A percentile compares a stretch with the other conserved stretches of the same genome.
Evolutionary conservation across 2,888 invertebrate species (phyloP).

Genomic region (Tipula lateralis): DNA sequence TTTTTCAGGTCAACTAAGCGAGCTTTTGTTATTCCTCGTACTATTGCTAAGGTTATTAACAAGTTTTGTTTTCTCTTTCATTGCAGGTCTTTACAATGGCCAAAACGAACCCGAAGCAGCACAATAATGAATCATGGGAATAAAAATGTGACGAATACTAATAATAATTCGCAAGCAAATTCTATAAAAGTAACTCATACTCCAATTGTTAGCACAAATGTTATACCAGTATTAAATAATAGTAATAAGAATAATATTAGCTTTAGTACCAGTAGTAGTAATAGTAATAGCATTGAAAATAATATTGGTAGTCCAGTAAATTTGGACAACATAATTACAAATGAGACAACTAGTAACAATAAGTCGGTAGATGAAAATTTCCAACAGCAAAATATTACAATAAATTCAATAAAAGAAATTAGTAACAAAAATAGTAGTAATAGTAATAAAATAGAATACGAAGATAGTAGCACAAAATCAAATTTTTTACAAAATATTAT

Average conservation of each 20-base stretch:
- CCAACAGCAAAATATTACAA: neutral
- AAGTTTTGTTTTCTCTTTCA: conserved; percentile 27
- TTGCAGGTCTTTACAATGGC: conserved; percentile 35
- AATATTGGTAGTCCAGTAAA: neutral
- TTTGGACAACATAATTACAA: neutral
- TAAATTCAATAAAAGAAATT: neutral
- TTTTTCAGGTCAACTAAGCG: no score
- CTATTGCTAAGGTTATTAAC: no score
- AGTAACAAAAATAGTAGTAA: conserved; percentile 20
- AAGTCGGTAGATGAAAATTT: neutral
- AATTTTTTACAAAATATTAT: conserved; percentile 34
- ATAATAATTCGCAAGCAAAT: conserved; percentile 19
- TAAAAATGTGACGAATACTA: conserved; percentile 31
- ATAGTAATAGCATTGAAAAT: neutral
- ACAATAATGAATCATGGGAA: conserved; percentile 31
- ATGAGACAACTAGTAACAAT: neutral
- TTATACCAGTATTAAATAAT: conserved; percentile 20
- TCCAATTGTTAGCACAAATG: neutral
- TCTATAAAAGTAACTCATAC: neutral
- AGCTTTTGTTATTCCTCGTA: no score
- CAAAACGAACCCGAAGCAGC: conserved; percentile 34
- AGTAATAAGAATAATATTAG: conserved; percentile 19
- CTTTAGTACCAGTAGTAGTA: neutral
- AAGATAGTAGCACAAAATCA: conserved; percentile 28
- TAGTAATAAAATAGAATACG: neutral